A percentile compares a stretch with the other conserved stretches of the same genome.
phyloP scores from a whole-genome alignment of 2,888 invertebrate species.

The Lamellibrachia columna region DNA sequence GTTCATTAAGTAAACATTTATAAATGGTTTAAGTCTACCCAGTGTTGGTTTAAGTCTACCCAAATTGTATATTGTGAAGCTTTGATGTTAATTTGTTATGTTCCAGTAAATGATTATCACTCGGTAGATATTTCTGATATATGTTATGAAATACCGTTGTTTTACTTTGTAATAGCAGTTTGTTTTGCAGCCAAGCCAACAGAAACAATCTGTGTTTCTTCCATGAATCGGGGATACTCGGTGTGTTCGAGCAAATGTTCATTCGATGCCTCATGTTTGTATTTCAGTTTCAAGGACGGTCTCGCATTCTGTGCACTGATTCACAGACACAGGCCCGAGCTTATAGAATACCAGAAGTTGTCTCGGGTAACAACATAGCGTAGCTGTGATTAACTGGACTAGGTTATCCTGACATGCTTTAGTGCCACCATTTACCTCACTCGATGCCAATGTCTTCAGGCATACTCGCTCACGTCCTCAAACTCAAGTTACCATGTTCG shows the following conservation, averaged over 20 bases:
- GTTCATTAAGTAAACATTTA: background rate
- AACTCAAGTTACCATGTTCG: background rate
- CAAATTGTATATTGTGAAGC: background rate
- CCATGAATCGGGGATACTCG: background rate
- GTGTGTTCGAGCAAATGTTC: background rate
- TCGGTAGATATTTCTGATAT: background rate
- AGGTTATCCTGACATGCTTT: background rate
- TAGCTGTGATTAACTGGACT: background rate
- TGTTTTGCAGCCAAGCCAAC: background rate
- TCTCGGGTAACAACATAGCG: conserved; percentile 76
- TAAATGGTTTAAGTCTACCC: background rate
- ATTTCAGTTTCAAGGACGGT: conserved; percentile 95
- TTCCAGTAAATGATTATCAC: background rate
- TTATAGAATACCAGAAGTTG: conserved; percentile 97
- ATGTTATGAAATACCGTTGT: background rate
- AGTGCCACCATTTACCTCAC: background rate
- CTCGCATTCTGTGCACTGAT: conserved; percentile 99
- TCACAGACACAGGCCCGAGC: conserved; percentile 98
- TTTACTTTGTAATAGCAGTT: background rate
- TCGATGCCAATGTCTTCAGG: background rate
- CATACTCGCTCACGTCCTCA: background rate
- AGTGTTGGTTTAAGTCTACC: background rate
- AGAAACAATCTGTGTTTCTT: background rate
- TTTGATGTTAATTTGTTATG: background rate
- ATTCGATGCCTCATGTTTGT: conserved; percentile 4